Conservation (phyloP, 1,140 invertebrate species). For the Limonius californicus region DNA sequence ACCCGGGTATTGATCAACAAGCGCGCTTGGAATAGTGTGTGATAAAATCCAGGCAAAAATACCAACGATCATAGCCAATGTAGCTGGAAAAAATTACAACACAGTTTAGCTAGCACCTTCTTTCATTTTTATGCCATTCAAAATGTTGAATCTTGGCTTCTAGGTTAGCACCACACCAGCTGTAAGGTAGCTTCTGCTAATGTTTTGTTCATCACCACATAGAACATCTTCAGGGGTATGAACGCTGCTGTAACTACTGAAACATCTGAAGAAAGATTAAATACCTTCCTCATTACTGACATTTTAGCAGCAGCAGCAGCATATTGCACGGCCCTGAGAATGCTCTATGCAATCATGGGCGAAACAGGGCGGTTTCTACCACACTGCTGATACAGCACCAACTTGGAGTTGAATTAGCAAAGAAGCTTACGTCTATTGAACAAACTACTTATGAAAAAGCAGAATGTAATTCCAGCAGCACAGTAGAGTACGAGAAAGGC, state of each 20-base stretch:
- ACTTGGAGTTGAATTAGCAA: neutral
- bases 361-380: neutral
- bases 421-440: slow-evolving; percentile 52
- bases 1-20: neutral
- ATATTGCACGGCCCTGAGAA: no score
- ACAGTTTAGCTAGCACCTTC: no score
- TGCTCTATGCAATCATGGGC: no score
- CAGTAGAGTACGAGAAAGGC: slow-evolving; percentile 53
- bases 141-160: no score
- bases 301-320: no score
- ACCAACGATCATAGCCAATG: slow-evolving; percentile 2
- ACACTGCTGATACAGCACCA: no score
- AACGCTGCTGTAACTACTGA: neutral
- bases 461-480: slow-evolving; percentile 45
- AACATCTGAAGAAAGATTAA: no score
- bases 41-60: slow-evolving; percentile 28
- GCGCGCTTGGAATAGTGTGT: slow-evolving; percentile 19
- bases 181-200: no score
- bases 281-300: neutral
- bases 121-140: no score
- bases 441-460: slow-evolving; percentile 53
- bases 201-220: no score
- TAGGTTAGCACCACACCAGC: no score
- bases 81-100: slow-evolving; percentile 16
- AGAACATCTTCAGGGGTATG: no score